A percentile compares a stretch with the other conserved stretches of the same genome.
Evolutionary conservation across 2,797 vertebrate genomes (phyloP).

Genomic region (Enteromius paludinosus): DNA sequence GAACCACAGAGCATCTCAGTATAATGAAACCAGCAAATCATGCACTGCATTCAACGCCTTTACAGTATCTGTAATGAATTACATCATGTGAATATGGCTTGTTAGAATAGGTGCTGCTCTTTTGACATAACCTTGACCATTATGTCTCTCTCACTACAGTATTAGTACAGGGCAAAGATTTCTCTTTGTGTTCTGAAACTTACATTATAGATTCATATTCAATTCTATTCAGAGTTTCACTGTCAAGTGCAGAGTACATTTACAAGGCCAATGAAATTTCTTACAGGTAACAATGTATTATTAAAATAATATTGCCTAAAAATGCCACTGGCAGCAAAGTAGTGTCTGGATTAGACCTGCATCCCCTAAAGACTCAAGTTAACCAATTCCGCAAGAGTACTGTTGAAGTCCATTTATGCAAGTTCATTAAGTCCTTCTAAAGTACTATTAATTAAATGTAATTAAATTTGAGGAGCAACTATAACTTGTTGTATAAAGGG

Average conservation of each 20-base stretch:
- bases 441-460: no score
- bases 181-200: background rate
- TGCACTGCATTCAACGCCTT: background rate
- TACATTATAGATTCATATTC: background rate
- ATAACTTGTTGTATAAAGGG: no score
- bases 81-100: background rate
- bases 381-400: no score
- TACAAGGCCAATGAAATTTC: background rate
- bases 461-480: no score
- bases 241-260: background rate
- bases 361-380: background rate
- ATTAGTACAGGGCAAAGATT: background rate
- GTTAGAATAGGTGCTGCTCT: background rate
- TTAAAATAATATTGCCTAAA: constrained; percentile 3
- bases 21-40: constrained; percentile 6
- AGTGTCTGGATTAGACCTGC: background rate
- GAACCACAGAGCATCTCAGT: background rate
- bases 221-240: background rate
- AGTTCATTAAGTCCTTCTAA: background rate
- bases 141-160: background rate
- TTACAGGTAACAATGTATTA: background rate
- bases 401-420: background rate
- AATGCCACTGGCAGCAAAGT: background rate
- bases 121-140: background rate
- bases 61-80: background rate